phyloP scores from a whole-genome alignment of 1,140 invertebrate species.

The Aphis gossypii region DNA sequence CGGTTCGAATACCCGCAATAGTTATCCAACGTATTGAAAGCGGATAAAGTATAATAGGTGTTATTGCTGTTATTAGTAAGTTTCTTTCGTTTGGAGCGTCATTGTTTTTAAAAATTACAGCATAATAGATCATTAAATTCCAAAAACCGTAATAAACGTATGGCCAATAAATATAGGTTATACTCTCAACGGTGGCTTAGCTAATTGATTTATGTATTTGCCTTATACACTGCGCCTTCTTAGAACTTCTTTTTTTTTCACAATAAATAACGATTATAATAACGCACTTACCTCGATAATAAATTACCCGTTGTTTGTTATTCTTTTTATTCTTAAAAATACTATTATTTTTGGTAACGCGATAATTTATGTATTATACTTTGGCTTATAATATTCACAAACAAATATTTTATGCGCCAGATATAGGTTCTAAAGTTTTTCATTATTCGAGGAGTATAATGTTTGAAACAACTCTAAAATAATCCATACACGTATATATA shows the following conservation, averaged over 20 bases:
- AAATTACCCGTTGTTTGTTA: slow-evolving; percentile 32
- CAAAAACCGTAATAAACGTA: not conserved
- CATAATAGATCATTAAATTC: not conserved
- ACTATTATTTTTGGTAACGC: not conserved
- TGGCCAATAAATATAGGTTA: slow-evolving; percentile 36
- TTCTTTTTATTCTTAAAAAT: slow-evolving; percentile 10
- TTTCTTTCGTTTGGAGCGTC: not conserved
- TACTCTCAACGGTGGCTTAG: not conserved
- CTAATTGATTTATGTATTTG: slow-evolving; percentile 43
- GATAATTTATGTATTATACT: not conserved
- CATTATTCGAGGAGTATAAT: not conserved
- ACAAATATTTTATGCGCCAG: not conserved
- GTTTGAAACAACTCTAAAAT: not conserved
- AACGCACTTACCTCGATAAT: slow-evolving; percentile 32
- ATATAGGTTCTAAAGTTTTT: not conserved
- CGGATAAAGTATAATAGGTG: not conserved
- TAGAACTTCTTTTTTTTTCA: not conserved
- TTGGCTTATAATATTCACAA: not conserved
- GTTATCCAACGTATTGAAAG: not conserved
- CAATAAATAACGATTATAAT: slow-evolving; percentile 45
- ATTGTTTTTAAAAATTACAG: not conserved
- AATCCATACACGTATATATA: not conserved
- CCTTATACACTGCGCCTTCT: not conserved
- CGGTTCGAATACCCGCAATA: not conserved
- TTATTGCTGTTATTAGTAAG: not conserved